These are phyloP conservation scores for Lissocephala sabroskyi DNA, from an alignment of 2,888 invertebrate species.

Conservation along the genomic window DNA sequence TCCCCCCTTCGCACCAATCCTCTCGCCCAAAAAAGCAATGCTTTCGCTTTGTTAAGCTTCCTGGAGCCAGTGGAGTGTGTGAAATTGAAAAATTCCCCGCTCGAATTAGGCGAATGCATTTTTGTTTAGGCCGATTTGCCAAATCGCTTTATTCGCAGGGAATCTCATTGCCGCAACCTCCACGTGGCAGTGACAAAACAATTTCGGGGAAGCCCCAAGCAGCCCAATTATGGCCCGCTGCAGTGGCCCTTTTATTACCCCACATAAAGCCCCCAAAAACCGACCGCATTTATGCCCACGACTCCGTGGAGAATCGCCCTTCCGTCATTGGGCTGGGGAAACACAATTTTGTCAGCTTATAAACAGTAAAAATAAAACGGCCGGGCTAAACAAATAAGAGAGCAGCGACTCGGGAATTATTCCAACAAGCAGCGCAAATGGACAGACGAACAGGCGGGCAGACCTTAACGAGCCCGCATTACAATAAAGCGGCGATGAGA, in stretches of 20 bases:
- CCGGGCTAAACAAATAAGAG: constrained; percentile 43
- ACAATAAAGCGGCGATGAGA: constrained; percentile 48
- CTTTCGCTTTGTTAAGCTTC: neutral
- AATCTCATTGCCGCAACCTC: no score
- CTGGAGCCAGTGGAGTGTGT: constrained; percentile 39
- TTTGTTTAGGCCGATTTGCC: no score
- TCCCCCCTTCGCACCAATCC: no score
- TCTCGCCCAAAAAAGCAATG: neutral
- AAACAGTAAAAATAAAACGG: constrained; percentile 59
- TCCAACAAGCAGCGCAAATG: constrained; percentile 1
- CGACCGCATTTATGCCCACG: constrained; percentile 9
- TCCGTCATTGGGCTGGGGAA: no score
- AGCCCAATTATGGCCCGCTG: constrained; percentile 37
- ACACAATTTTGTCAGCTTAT: constrained; percentile 59
- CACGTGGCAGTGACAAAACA: neutral
- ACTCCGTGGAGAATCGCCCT: constrained; percentile 7
- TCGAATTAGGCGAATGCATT: no score
- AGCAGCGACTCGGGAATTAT: no score
- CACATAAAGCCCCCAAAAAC: no score
- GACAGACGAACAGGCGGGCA: neutral
- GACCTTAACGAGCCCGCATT: constrained; percentile 14
- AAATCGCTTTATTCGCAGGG: no score
- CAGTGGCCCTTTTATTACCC: constrained; percentile 32
- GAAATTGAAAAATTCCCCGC: constrained; percentile 41
- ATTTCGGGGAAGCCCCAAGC: neutral